These are phyloP conservation scores for Drosophila athabasca DNA, from an alignment of 1,140 invertebrate species.

Conservation along the genomic window DNA sequence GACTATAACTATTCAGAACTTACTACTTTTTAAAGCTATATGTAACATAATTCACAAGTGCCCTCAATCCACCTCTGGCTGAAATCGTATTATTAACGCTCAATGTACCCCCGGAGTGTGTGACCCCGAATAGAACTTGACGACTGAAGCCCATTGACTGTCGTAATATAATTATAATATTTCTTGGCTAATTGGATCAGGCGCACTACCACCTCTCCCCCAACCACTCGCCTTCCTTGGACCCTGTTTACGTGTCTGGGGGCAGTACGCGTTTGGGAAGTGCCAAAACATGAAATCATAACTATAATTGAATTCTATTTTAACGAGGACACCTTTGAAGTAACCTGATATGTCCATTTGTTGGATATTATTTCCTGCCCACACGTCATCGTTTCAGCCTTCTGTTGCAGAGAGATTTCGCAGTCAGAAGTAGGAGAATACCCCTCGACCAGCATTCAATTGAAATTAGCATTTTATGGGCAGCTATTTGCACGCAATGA, in stretches of 20 bases:
- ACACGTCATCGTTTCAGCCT: conserved; percentile 5
- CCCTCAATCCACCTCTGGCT: conserved; percentile 11
- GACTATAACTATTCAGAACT: too few species aligned
- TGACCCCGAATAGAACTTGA: conserved; percentile 18
- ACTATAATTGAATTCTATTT: conserved; percentile 65
- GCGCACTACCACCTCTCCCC: neutral
- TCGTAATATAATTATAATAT: conserved; percentile 64
- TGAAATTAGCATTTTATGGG: conserved; percentile 66
- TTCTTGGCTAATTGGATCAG: conserved; percentile 68
- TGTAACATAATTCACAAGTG: neutral
- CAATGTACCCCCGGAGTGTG: conserved; percentile 24
- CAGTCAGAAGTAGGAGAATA: conserved; percentile 6
- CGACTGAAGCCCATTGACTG: conserved; percentile 62
- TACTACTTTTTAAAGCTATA: too few species aligned
- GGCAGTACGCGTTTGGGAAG: conserved; percentile 38
- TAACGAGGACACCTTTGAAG: conserved; percentile 43
- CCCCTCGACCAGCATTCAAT: conserved; percentile 42
- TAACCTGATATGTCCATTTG: conserved; percentile 48
- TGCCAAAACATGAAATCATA: conserved; percentile 80
- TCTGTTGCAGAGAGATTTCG: neutral
- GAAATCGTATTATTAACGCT: conserved; percentile 42
- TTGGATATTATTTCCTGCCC: conserved; percentile 18
- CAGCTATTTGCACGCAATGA: conserved; percentile 63
- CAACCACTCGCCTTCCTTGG: conserved; percentile 1
- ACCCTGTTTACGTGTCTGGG: conserved; percentile 24